These are phyloP conservation scores for Salarias fasciatus DNA, from an alignment of 2,797 vertebrate genomes.

Conservation along the genomic window DNA sequence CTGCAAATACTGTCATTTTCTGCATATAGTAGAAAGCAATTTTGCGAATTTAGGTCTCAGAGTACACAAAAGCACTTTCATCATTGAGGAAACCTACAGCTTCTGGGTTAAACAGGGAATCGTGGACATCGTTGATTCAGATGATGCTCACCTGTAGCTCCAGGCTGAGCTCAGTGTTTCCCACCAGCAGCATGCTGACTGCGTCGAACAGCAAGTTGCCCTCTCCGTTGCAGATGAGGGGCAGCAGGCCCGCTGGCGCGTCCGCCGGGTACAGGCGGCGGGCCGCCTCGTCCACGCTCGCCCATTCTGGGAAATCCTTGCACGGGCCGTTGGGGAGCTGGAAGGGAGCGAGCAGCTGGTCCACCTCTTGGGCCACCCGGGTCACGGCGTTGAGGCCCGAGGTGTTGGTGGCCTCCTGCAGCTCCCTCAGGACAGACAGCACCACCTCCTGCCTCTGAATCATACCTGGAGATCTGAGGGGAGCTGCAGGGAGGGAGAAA, in stretches of 20 bases:
- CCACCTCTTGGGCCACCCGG: slow-evolving; percentile 85
- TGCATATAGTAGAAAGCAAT: too few relatives aligned
- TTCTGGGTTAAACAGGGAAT: too few relatives aligned
- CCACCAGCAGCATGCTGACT: slow-evolving; percentile 89
- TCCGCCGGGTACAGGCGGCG: slow-evolving; percentile 90
- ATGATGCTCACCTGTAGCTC: slow-evolving; percentile 90
- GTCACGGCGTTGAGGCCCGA: slow-evolving; percentile 86
- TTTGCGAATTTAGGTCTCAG: too few relatives aligned
- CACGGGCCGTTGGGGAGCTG: slow-evolving; percentile 81
- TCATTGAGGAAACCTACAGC: too few relatives aligned
- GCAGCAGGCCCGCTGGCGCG: slow-evolving; percentile 88
- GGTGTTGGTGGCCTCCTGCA: slow-evolving; percentile 93
- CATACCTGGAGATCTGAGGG: slow-evolving; percentile 81
- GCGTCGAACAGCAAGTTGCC: slow-evolving; percentile 94
- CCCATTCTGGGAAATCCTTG: slow-evolving; percentile 83
- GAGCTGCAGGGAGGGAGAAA: neutral
- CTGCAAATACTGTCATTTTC: too few relatives aligned
- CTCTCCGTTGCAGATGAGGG: slow-evolving; percentile 89
- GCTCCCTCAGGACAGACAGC: slow-evolving; percentile 87
- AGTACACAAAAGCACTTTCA: too few relatives aligned
- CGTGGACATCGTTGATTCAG: too few relatives aligned
- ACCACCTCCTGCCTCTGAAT: slow-evolving; percentile 89
- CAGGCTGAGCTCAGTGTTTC: slow-evolving; percentile 86
- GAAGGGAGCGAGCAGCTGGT: slow-evolving; percentile 85
- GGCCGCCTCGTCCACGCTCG: slow-evolving; percentile 87